Base-by-base conservation (phyloP, 1,140 invertebrate species). In the Meloidogyne hapla region DNA sequence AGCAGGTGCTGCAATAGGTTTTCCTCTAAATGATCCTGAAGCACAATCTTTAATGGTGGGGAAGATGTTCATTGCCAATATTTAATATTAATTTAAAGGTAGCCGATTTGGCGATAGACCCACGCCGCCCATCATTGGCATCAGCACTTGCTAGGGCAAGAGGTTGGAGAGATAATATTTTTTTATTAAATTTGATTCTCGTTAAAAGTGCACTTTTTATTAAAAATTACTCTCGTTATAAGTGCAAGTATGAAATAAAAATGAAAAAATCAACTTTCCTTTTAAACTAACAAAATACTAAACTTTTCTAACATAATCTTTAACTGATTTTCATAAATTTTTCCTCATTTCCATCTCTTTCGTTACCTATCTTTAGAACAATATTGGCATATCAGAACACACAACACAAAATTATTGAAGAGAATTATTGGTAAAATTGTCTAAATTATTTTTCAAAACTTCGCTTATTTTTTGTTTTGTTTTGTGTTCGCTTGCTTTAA, bases 81-180 rank as follows among this genome's bases (percentile, higher is more conserved):
- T 48, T 48, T 18, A 48, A 48, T 69, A n/a, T 12, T 23, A 13
- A 40, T 73, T 73, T 38, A 33, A 70, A 70, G 92, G 95, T 98
- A 1, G 91, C 93, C 76, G 95, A 98, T 88, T 83, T 97, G 26
- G 85, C 89, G 0, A 74, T 86, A 18, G 85, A 86, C 45, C 12
- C 70, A 42, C 76, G 78, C 45, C 83, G 80, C n/a, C 83, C 93
- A 6, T 94, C 94, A 0, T 81, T 98, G n/a, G 94, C 96, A 0
- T 91, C 90, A 13, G 96, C 96, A 1, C 98, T 98, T 89, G 95
- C 95, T 0, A 89, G 95, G 77, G 96, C 96, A 0, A 90, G 96
- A 88, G 90, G 90, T 90, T 79, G 69, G 68, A 77, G 9, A 13
- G 13, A 10, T 13, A 42, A 38, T 4, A 38, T 38, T 4, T 38